A percentile compares a stretch with the other conserved stretches of the same genome.
phyloP scores from a whole-genome alignment of 2,888 invertebrate species.

The Athripsodes cinereus region DNA sequence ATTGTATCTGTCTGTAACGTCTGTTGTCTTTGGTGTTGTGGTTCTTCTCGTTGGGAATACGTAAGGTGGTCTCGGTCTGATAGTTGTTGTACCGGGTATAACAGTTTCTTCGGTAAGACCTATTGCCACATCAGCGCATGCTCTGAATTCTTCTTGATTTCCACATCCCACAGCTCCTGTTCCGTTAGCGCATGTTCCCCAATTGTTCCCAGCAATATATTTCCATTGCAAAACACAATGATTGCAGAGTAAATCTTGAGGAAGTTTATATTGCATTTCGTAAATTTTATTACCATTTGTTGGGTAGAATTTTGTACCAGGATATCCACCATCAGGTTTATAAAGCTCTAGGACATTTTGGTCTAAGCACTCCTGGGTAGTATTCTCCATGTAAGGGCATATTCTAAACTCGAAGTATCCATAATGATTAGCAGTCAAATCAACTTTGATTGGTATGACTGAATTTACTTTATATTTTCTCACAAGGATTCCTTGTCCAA shows the following conservation, averaged over 20 bases:
- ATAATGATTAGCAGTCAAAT: slow-evolving; percentile 82
- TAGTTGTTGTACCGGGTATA: slow-evolving; percentile 39
- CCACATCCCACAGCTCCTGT: slow-evolving; percentile 80
- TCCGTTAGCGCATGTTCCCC: slow-evolving; percentile 70
- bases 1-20: slow-evolving; percentile 30
- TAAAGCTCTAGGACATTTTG: slow-evolving; percentile 58
- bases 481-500: slow-evolving; percentile 75
- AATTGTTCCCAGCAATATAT: slow-evolving; percentile 81
- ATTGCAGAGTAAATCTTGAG: slow-evolving; percentile 60
- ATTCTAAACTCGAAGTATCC: slow-evolving; percentile 82
- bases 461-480: slow-evolving; percentile 67
- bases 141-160: slow-evolving; percentile 82
- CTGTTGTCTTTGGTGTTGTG: slow-evolving; percentile 40
- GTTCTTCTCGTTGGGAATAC: slow-evolving; percentile 43
- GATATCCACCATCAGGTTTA: slow-evolving; percentile 39
- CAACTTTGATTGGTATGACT: slow-evolving; percentile 66
- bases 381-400: slow-evolving; percentile 66
- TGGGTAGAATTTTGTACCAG: slow-evolving; percentile 63
- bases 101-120: slow-evolving; percentile 46
- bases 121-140: slow-evolving; percentile 76
- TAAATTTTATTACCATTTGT: slow-evolving; percentile 73
- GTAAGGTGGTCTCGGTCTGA: slow-evolving; percentile 41
- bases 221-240: slow-evolving; percentile 87
- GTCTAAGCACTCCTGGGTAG: slow-evolving; percentile 73
- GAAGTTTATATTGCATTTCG: slow-evolving; percentile 64